Evolutionary conservation across 64 coral and sea anemone genomes (phyloP), one percentile per base, ranked within the genome.

Genomic region (Pocillopora damicornis): DNA sequence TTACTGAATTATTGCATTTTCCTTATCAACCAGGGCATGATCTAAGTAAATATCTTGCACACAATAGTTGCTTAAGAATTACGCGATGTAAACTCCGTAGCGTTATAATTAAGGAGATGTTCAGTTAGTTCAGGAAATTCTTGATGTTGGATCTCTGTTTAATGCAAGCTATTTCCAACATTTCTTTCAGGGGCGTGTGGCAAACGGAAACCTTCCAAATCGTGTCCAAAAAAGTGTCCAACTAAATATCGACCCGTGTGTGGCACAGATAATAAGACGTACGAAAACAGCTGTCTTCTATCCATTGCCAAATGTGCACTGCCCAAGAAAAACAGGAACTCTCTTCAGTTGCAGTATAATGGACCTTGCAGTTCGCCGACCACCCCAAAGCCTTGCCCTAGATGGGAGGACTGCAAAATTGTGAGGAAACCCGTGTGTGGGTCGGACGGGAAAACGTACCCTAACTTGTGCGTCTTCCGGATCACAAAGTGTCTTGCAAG

Each of bases 231-330:
- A 15, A 75, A 37, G 1, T 97, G 94, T 35, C 88, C 94, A 4
- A 58, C 64, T 4, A 83, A 64, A 51, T 37, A 60, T 61, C 87
- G 87, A 3, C 91, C 91, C 0, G 94, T 97, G 8, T 97, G 94
- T 22, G 94, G 91, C 13, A 73, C 69, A 15, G 77, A 97, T 22
- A 88, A 85, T 0, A 90, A 93, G 86, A 97, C 94, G 0, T 97
- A 97, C 88, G 81, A 75, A 64, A 97, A 97, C 34, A 91, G 94
- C 61, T 97, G 94, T 60, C 2, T 73, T 17, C 34, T 97, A 56
- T 91, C 94, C n/a, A 35, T 15, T 35, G 64, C 75, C 7, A 97
- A 97, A 60, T 97, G 94, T 58, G 15, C 56, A 16, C 83, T 97
- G 63, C 88, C 91, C 18, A 97, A 79, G 67, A 84, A 83, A 25